A percentile compares a stretch with the other conserved stretches of the same genome.
Evolutionary conservation across 2,797 vertebrate genomes (phyloP).

Genomic region (Lycodopsis pacificus): DNA sequence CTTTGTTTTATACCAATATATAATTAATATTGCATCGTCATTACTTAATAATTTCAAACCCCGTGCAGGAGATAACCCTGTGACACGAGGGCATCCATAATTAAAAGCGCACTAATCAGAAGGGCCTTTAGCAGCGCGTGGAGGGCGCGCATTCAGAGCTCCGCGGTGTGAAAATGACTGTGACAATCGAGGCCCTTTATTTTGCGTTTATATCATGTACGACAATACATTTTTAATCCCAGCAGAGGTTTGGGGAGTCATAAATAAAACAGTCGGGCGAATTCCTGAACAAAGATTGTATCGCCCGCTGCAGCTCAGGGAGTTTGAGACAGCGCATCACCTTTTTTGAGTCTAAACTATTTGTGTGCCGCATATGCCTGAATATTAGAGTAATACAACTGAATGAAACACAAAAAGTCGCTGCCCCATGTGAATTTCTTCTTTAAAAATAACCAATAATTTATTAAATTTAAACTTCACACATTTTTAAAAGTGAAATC

Average conservation of each 20-base stretch:
- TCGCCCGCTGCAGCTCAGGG: conserved; percentile 2
- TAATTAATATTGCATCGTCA: conserved; percentile 91
- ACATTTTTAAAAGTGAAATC: conserved; percentile 79
- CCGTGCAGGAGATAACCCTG: conserved; percentile 83
- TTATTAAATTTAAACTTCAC: conserved; percentile 83
- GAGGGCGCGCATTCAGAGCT: conserved; percentile 7
- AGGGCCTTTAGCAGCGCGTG: conserved; percentile 31
- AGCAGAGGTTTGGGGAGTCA: conserved; percentile 75
- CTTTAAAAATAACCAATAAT: conserved; percentile 77
- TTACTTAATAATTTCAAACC: conserved; percentile 91
- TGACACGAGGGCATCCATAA: conserved; percentile 89
- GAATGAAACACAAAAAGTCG: conserved; percentile 38
- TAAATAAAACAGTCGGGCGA: conserved; percentile 81
- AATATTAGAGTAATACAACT: background rate
- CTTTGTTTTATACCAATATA: conserved; percentile 86
- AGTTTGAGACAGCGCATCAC: background rate
- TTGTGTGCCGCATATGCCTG: background rate
- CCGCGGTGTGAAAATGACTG: conserved; percentile 49
- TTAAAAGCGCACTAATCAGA: conserved; percentile 87
- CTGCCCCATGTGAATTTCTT: conserved; percentile 4
- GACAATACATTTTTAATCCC: conserved; percentile 87
- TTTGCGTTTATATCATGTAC: conserved; percentile 58
- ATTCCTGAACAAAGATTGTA: conserved; percentile 49
- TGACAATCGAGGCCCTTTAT: conserved; percentile 55
- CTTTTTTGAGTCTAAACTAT: background rate